phyloP scores from a whole-genome alignment of 2,797 vertebrate species.

The Apogon hyalosoma region DNA sequence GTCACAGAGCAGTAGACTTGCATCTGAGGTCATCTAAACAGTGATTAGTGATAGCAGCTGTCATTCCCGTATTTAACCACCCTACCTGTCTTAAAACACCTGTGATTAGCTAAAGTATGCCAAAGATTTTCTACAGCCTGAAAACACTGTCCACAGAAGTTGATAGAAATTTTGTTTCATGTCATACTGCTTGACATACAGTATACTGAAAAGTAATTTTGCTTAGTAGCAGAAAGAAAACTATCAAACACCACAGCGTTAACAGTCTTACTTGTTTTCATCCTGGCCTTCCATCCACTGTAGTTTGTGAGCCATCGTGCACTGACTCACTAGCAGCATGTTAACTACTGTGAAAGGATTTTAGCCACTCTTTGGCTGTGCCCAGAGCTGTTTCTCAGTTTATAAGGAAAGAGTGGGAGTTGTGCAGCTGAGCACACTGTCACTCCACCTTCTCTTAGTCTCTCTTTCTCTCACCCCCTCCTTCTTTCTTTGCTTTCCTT shows the following conservation, averaged over 20 bases:
- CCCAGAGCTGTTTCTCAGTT: conserved; percentile 70
- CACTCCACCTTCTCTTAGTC: conserved; percentile 62
- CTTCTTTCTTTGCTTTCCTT: conserved; percentile 34
- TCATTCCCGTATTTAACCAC: too few relatives aligned
- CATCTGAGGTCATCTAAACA: too few relatives aligned
- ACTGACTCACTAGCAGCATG: conserved; percentile 68
- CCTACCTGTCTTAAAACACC: too few relatives aligned
- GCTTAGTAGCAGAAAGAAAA: not conserved
- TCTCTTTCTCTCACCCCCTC: conserved; percentile 50
- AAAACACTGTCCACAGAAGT: too few relatives aligned
- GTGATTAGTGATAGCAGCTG: too few relatives aligned
- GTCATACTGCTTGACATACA: too few relatives aligned
- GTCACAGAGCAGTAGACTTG: too few relatives aligned
- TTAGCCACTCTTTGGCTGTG: conserved; percentile 54
- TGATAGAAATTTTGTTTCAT: too few relatives aligned
- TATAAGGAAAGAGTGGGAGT: conserved; percentile 78
- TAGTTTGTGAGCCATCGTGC: conserved; percentile 31
- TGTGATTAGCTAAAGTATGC: too few relatives aligned
- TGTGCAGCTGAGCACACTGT: conserved; percentile 75
- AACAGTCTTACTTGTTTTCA: not conserved
- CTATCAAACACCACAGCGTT: not conserved
- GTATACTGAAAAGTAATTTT: too few relatives aligned
- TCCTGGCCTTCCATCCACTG: conserved; percentile 20
- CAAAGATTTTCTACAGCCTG: too few relatives aligned
- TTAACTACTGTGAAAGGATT: conserved; percentile 63